Conservation (phyloP, 2,797 vertebrate genomes). For the Neosalanx taihuensis region DNA sequence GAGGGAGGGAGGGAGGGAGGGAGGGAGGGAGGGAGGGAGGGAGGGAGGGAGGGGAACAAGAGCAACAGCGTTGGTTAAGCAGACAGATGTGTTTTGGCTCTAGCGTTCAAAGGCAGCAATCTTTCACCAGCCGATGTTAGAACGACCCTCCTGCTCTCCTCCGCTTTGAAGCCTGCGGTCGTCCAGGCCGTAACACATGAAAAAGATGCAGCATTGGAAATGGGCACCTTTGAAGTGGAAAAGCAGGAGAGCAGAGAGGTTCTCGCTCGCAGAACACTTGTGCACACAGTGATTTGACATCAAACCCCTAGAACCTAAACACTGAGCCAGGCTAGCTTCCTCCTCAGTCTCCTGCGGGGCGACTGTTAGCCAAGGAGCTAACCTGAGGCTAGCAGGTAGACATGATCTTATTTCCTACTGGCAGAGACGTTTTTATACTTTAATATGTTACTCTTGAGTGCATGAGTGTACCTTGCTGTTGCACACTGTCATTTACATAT, state of each 20-base stretch:
- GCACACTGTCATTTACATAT: too few relatives aligned
- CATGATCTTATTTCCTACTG: too few relatives aligned
- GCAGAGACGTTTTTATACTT: too few relatives aligned
- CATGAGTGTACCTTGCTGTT: too few relatives aligned
- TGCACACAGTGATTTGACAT: constrained; percentile 26
- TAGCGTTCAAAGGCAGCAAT: constrained; percentile 54
- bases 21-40: neutral
- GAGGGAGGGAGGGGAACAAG: neutral
- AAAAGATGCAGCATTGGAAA: constrained; percentile 36
- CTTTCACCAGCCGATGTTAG: constrained; percentile 43
- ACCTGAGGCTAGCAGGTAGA: neutral
- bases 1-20: neutral
- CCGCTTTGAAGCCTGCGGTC: constrained; percentile 62
- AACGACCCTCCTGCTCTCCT: constrained; percentile 46
- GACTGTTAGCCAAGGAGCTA: neutral
- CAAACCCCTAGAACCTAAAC: constrained; percentile 45
- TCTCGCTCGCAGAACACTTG: constrained; percentile 47
- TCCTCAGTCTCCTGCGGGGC: neutral
- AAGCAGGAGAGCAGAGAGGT: constrained; percentile 23
- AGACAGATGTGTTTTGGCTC: constrained; percentile 39
- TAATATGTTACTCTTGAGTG: too few relatives aligned
- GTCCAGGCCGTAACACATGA: constrained; percentile 54
- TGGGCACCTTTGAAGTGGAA: constrained; percentile 66
- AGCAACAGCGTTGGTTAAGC: constrained; percentile 26
- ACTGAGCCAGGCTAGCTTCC: constrained; percentile 39